phyloP scores from a whole-genome alignment of 2,797 vertebrate species.

The Amphiprion clarkii region DNA sequence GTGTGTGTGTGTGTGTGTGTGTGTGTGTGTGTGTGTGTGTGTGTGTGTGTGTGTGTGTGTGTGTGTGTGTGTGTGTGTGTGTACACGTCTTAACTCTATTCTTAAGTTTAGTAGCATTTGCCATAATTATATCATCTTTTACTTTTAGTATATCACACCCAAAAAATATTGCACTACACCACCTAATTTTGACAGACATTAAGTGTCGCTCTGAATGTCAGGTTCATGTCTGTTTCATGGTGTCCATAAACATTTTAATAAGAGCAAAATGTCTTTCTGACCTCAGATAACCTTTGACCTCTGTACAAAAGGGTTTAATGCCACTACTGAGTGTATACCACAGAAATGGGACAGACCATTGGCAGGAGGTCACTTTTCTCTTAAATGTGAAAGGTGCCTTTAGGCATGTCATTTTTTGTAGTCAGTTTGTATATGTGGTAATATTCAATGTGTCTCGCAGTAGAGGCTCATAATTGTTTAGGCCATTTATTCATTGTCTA shows the following conservation, averaged over 20 bases:
- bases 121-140: too few species aligned
- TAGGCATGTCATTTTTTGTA: too few species aligned
- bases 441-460: not conserved
- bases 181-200: too few species aligned
- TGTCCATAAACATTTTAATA: slow-evolving; percentile 46
- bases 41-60: too few species aligned
- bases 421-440: too few species aligned
- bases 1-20: too few species aligned
- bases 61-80: too few species aligned
- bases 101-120: too few species aligned
- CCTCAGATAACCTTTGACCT: slow-evolving; percentile 52
- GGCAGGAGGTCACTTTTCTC: slow-evolving; percentile 2
- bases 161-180: too few species aligned
- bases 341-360: slow-evolving; percentile 16
- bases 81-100: too few species aligned
- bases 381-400: not conserved
- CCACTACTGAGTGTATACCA: slow-evolving; percentile 11
- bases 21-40: too few species aligned
- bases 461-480: not conserved
- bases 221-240: slow-evolving; percentile 4
- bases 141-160: too few species aligned
- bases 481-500: not conserved
- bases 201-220: slow-evolving; percentile 22
- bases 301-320: slow-evolving; percentile 21
- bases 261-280: slow-evolving; percentile 4